These are phyloP conservation scores for Cuculus canorus DNA, from an alignment of 2,797 vertebrate species.

Conservation along the genomic window DNA sequence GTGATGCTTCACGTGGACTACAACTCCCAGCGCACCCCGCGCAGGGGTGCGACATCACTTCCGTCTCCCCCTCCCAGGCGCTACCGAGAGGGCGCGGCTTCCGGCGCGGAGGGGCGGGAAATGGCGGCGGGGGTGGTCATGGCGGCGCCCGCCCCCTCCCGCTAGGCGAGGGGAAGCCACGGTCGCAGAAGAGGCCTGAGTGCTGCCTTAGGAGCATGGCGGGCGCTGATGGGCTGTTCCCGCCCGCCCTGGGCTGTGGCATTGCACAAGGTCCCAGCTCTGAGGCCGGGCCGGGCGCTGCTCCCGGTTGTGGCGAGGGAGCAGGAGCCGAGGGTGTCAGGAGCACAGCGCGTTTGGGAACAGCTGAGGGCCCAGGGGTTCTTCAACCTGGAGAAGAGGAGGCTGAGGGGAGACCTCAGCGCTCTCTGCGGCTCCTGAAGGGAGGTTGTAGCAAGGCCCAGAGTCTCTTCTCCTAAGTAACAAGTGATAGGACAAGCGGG, in stretches of 20 bases:
- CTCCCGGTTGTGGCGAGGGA: background rate
- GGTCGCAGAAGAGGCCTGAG: too few species aligned
- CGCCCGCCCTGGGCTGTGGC: background rate
- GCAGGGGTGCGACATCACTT: fast-evolving
- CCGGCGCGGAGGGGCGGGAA: background rate
- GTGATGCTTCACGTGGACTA: fast-evolving
- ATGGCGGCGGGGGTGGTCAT: background rate
- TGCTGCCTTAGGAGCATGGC: too few species aligned
- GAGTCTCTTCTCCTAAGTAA: too few species aligned
- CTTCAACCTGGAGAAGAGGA: too few species aligned
- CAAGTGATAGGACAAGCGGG: too few species aligned
- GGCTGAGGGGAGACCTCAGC: too few species aligned
- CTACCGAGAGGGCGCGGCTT: background rate
- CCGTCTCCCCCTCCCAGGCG: background rate
- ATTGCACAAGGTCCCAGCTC: background rate
- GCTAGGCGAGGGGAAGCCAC: background rate
- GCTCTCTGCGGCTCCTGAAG: too few species aligned
- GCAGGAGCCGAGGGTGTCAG: background rate
- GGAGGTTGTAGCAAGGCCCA: too few species aligned
- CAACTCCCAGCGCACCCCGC: background rate
- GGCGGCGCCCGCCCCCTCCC: fast-evolving
- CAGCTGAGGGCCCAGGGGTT: too few species aligned
- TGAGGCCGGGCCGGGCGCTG: background rate
- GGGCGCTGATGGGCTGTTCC: too few species aligned
- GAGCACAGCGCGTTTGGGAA: too few species aligned